Evolutionary conservation across 2,113 vertebrate genomes (phyloP).

Genomic region (Myxocyprinus asiaticus): DNA sequence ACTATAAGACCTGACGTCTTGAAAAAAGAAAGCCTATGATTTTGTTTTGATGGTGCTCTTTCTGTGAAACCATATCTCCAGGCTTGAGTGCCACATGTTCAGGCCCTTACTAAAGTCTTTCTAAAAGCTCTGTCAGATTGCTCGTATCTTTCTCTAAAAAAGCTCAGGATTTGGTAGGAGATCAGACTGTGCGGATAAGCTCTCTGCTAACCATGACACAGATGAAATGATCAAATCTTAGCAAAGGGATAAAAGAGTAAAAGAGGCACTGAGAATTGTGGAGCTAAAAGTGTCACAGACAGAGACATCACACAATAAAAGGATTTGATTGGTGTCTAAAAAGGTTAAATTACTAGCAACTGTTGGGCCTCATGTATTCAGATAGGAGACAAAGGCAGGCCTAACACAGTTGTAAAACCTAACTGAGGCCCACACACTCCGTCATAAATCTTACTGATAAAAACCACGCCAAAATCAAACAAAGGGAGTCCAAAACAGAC

Average conservation of each 20-base stretch:
- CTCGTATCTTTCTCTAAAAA: constrained; percentile 37
- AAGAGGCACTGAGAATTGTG: constrained; percentile 25
- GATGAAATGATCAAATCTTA: constrained; percentile 44
- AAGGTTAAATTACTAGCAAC: constrained; percentile 12
- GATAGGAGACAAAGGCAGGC: too few species aligned
- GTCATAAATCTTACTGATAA: too few species aligned
- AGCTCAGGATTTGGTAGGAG: constrained; percentile 32
- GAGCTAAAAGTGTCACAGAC: constrained; percentile 21
- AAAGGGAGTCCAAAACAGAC: too few species aligned
- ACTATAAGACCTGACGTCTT: background rate
- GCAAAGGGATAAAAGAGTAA: constrained; percentile 22
- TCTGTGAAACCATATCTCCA: constrained; percentile 27
- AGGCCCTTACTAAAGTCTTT: constrained; percentile 29
- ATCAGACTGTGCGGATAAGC: constrained; percentile 46
- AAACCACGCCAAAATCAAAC: too few species aligned
- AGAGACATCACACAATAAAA: constrained; percentile 4
- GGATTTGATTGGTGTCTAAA: constrained; percentile 17
- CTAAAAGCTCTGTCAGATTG: constrained; percentile 23
- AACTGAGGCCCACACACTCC: too few species aligned
- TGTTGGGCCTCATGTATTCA: too few species aligned
- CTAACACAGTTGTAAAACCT: too few species aligned
- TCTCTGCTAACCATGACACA: constrained; percentile 30
- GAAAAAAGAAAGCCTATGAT: background rate
- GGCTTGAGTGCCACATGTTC: constrained; percentile 25
- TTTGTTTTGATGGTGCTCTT: constrained; percentile 33